Evolutionary conservation across 2,888 invertebrate species (phyloP).

Genomic region (Lepidochrysops patricia): DNA sequence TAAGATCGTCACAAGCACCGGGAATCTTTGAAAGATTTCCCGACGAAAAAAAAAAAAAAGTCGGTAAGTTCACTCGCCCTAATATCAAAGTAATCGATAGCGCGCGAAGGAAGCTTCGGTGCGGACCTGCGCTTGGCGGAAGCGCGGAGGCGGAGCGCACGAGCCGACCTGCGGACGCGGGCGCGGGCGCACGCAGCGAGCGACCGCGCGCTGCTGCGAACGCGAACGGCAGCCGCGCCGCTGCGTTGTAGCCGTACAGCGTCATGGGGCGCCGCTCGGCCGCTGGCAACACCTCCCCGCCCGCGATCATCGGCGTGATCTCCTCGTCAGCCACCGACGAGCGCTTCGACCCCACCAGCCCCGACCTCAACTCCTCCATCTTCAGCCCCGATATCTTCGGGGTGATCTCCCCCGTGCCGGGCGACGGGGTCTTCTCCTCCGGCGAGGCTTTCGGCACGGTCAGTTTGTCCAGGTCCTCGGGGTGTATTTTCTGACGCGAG

Average conservation of each 20-base stretch:
- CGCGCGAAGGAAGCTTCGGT: slow-evolving; percentile 30
- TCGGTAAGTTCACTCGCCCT: neutral
- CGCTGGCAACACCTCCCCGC: slow-evolving; percentile 52
- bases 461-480: slow-evolving; percentile 47
- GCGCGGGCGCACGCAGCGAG: slow-evolving; percentile 34
- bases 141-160: slow-evolving; percentile 66
- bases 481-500: slow-evolving; percentile 58
- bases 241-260: slow-evolving; percentile 68
- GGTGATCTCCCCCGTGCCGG: slow-evolving; percentile 38
- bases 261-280: slow-evolving; percentile 63
- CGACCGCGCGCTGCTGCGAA: slow-evolving; percentile 58
- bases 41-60: no score
- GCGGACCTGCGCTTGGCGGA: slow-evolving; percentile 51
- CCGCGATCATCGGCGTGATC: slow-evolving; percentile 64
- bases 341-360: slow-evolving; percentile 30
- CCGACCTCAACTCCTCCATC: slow-evolving; percentile 27
- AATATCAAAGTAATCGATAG: slow-evolving; percentile 6
- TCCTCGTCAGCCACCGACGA: slow-evolving; percentile 53
- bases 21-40: no score
- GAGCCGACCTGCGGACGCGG: slow-evolving; percentile 58
- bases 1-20: no score
- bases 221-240: slow-evolving; percentile 65
- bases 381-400: slow-evolving; percentile 12
- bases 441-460: slow-evolving; percentile 18
- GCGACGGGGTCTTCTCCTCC: slow-evolving; percentile 12